Evolutionary conservation across 2,113 vertebrate species (phyloP), one percentile per base, ranked within the genome.

Genomic region (Pseudopodoces humilis): DNA sequence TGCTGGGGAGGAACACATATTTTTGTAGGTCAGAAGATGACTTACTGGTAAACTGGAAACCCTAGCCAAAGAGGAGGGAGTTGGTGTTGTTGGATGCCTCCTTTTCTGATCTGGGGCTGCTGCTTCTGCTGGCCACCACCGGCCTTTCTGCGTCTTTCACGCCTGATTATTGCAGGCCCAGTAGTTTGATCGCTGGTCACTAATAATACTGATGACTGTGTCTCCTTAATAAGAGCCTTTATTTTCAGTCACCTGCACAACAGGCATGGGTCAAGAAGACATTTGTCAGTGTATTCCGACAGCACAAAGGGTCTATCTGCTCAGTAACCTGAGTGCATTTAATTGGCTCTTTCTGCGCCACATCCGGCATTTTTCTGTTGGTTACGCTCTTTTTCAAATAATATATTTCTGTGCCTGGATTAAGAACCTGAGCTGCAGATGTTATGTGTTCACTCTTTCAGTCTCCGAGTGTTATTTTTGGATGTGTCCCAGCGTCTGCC

Each of bases 401-500:
- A 10, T 60, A 83, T 69, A 82, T 85, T 90, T 95, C 46, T 71
- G 23, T 76, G 58, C 67, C 63, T 14, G 16, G 43, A 77, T 92
- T 85, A 83, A 90, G 63, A 27, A 19, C 8, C 47, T 65, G 46
- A 70, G 55, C 80, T 72, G 33, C 63, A 81, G 71, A 83, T 55
- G 25, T 59, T 10, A 27, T 11, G 21, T 13, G 35, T 70, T 93
- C 67, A 33, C 65, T 92, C 83, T 56, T 86, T 77, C 86, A 59
- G 8, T 76, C 63, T 74, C 76, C 21, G 31, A 72, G 25, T 85
- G 85, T 92, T 95, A 55, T 81, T 93, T 93, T 59, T 90, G 95
- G 79, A 76, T 3, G 4, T 28, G 59, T 80, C 79, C 83, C 88
- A 94, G 52, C 35, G 60, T 75, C 72, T 1, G 3, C 71, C 60